Conservation (phyloP, 2,888 invertebrate species). For the Heteromurus nitidus region DNA sequence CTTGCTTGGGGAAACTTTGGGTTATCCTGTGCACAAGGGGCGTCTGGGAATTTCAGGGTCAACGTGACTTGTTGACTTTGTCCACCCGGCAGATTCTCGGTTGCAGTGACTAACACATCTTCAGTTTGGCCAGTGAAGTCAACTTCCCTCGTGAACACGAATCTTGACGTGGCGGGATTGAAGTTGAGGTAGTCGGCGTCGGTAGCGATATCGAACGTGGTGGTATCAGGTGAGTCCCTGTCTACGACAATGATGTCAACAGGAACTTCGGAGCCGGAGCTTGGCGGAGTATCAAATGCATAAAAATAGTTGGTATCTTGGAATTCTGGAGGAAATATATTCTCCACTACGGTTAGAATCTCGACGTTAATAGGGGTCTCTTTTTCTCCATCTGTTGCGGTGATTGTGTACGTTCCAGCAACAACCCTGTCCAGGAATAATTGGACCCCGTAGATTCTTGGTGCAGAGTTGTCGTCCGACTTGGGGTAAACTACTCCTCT, state of each 20-base stretch:
- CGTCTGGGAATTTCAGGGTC: neutral
- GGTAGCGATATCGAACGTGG: neutral
- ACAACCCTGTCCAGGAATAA: neutral
- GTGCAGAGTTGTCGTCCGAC: neutral
- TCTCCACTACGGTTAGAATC: neutral
- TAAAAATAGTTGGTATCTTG: neutral
- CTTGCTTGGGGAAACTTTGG: neutral
- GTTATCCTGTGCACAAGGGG: neutral
- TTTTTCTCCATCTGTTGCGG: conserved; percentile 12
- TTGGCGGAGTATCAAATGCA: neutral
- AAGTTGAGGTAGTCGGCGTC: neutral
- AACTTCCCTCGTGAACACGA: neutral
- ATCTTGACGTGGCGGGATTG: neutral
- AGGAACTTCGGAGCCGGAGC: neutral
- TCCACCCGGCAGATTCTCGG: neutral
- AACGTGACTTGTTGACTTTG: neutral
- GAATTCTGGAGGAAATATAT: neutral
- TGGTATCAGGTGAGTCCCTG: neutral
- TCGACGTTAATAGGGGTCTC: neutral
- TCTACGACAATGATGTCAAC: neutral
- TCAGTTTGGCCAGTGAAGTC: neutral
- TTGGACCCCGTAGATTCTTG: neutral
- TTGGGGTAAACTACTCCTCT: neutral
- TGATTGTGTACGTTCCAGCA: neutral
- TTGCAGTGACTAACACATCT: neutral